Evolutionary conservation across 2,113 vertebrate species (phyloP), one percentile per base, ranked within the genome.

Genomic region (Boulengeromyrus knoepffleri): DNA sequence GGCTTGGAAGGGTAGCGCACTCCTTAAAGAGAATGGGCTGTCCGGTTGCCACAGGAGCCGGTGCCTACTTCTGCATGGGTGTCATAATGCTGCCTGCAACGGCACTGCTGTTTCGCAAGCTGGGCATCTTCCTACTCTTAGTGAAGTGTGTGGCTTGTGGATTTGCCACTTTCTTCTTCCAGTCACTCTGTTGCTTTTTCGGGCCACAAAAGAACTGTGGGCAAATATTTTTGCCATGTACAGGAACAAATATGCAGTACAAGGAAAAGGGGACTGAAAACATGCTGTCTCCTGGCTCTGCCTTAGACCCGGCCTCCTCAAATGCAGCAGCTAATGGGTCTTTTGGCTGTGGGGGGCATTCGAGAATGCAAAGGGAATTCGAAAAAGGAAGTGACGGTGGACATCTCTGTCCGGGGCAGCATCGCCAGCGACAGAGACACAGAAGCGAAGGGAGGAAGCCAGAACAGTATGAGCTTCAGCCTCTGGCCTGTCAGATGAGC

Each of bases 121-220:
- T 99, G 90, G 98, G 98, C 3, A 99, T 99, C 92, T 97, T 98
- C 88, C 93, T 99, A 45, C 97, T 99, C 95, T 96, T 99, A 94
- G 97, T 99, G 80, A 99, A 99, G 92, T 99, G 97, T n/a, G 96
- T 99, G 89, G 97, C 97, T 49, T 99, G 98, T 46, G 98, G 98
- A 89, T 99, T 99, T 89, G 97, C 98, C 86, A 99, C 97, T 74
- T 99, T 99, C 94, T 99, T 99, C 93, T 99, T 99, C 91, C 98
- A 99, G 92, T 99, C 98, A 0, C 94, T 99, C 8, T 99, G 98
- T 93, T 99, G 98, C 90, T 99, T 99, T 93, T 99, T 98, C 0
- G 98, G 98, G 77, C 98, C 98, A 0, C 96, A 98, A 93, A 98
- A 97, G 93, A 98, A 97, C 90, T 99, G 98, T 2, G 97, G 97